A percentile compares a stretch with the other conserved stretches of the same genome.
These are phyloP conservation scores for Acholoe squamosa DNA, from an alignment of 2,888 invertebrate genomes.

Conservation along the genomic window DNA sequence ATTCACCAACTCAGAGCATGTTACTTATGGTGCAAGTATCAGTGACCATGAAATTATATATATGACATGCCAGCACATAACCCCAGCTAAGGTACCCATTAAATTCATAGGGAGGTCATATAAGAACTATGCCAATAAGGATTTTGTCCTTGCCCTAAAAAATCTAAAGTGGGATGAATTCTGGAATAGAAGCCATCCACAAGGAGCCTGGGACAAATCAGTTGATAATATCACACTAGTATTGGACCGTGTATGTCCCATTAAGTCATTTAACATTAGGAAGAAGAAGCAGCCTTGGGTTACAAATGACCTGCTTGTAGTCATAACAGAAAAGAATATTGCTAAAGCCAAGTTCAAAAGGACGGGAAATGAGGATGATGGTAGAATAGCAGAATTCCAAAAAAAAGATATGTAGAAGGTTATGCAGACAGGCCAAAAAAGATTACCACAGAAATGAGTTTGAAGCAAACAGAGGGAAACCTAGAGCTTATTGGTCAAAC, in stretches of 20 bases:
- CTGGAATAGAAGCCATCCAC: neutral
- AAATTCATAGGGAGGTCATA: too few species aligned
- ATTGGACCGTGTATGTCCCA: neutral
- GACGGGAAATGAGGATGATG: neutral
- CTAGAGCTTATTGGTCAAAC: neutral
- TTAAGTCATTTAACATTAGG: neutral
- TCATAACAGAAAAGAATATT: neutral
- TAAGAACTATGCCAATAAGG: neutral
- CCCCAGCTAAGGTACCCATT: neutral
- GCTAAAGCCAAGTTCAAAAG: neutral
- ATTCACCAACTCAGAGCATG: too few species aligned
- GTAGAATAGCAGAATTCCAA: neutral
- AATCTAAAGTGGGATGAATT: neutral
- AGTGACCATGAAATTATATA: too few species aligned
- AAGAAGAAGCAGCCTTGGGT: neutral
- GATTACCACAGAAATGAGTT: neutral
- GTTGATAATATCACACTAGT: neutral
- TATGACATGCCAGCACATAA: neutral
- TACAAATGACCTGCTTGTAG: neutral
- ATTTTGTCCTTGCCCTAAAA: neutral
- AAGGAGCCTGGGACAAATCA: neutral
- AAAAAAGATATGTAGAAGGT: neutral
- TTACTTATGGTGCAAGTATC: too few species aligned
- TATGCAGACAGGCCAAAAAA: neutral
- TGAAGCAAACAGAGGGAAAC: neutral